These are phyloP conservation scores for Oryzias woworae DNA, from an alignment of 2,113 vertebrate species.

Conservation along the genomic window DNA sequence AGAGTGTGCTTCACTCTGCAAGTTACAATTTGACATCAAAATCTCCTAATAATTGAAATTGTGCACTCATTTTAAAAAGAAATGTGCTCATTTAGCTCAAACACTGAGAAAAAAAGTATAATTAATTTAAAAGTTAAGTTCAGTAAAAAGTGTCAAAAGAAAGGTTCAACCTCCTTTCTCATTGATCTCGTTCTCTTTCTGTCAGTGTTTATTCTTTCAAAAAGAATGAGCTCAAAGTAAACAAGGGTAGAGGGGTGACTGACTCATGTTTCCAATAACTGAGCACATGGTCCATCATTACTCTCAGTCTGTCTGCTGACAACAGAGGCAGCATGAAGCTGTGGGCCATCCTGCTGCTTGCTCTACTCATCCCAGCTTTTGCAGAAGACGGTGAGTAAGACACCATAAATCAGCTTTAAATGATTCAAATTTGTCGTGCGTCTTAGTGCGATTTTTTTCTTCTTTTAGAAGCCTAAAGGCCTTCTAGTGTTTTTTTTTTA, in stretches of 20 bases:
- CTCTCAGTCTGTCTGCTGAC: conserved; percentile 37
- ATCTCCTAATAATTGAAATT: too few species aligned
- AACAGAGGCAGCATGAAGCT: conserved; percentile 67
- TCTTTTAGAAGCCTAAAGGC: too few species aligned
- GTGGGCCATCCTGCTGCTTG: conserved; percentile 55
- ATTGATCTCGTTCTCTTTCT: conserved; percentile 16
- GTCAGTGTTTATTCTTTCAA: conserved; percentile 33
- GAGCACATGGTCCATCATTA: conserved; percentile 37
- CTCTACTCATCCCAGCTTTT: conserved; percentile 41
- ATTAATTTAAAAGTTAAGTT: not conserved
- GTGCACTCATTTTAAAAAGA: too few species aligned
- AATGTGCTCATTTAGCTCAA: too few species aligned
- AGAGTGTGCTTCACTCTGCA: too few species aligned
- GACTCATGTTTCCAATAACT: conserved; percentile 68
- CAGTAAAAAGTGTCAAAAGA: not conserved
- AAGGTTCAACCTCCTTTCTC: not conserved
- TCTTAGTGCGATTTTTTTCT: too few species aligned
- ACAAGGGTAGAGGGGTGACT: conserved; percentile 64
- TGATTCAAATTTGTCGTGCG: not conserved
- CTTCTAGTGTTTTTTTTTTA: too few species aligned
- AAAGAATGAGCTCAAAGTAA: conserved; percentile 54
- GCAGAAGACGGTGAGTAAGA: conserved; percentile 62
- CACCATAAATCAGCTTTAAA: not conserved
- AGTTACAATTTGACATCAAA: too few species aligned
- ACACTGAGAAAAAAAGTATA: too few species aligned